A percentile compares a stretch with the other conserved stretches of the same genome.
Conservation (phyloP, 2,888 invertebrate species). For the Zygaena filipendulae region DNA sequence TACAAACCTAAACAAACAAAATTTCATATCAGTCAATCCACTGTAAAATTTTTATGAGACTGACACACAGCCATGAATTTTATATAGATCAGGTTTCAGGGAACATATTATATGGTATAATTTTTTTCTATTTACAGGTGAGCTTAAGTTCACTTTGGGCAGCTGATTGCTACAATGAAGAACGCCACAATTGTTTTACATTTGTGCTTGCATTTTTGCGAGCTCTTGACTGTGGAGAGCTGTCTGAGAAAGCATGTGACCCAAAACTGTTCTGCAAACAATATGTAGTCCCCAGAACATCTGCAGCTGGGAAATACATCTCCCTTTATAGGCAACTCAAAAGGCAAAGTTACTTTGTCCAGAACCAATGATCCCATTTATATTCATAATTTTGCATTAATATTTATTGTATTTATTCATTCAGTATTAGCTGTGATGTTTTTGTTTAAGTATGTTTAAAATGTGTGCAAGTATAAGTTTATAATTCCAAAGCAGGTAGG, state of each 20-base stretch:
- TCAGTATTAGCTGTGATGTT: constrained; percentile 66
- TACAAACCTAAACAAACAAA: too few relatives aligned
- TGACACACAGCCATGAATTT: too few relatives aligned
- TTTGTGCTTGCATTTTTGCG: constrained; percentile 86
- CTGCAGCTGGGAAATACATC: constrained; percentile 86
- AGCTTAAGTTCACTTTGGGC: constrained; percentile 73
- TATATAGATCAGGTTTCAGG: too few relatives aligned
- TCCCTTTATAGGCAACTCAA: constrained; percentile 80
- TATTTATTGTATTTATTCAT: constrained; percentile 44
- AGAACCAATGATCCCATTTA: constrained; percentile 44
- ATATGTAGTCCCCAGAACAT: constrained; percentile 84
- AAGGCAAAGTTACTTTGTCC: constrained; percentile 55
- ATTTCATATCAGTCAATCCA: too few relatives aligned
- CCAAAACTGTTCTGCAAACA: constrained; percentile 81
- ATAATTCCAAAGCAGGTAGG: too few relatives aligned
- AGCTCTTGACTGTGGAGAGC: constrained; percentile 75
- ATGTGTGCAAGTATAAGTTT: too few relatives aligned
- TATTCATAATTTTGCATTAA: constrained; percentile 20
- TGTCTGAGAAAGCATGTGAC: constrained; percentile 75
- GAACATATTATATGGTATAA: too few relatives aligned
- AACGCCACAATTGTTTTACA: constrained; percentile 85
- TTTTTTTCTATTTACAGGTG: too few relatives aligned
- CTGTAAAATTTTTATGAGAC: too few relatives aligned
- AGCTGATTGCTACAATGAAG: constrained; percentile 77
- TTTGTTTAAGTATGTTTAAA: constrained; percentile 35